These are phyloP conservation scores for Scomberomorus guttatus DNA, from an alignment of 2,797 vertebrate species.

Conservation along the genomic window DNA sequence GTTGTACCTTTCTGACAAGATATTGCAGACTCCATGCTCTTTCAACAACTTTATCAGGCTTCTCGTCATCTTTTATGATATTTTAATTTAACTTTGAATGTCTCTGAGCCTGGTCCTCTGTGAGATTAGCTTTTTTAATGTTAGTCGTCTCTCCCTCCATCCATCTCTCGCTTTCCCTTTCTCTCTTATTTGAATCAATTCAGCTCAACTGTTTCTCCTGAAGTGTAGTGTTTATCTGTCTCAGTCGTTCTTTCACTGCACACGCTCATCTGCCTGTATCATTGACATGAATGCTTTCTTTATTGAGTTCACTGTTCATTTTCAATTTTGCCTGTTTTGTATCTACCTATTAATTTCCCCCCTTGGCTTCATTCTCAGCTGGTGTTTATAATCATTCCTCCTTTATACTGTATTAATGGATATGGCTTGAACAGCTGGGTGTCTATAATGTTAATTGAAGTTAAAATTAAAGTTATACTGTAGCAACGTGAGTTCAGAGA, in stretches of 20 bases:
- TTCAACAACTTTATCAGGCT: background rate
- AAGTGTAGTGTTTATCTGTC: background rate
- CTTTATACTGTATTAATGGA: background rate
- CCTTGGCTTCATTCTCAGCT: background rate
- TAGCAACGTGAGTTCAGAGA: background rate
- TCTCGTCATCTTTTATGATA: background rate
- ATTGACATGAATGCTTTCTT: background rate
- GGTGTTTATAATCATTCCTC: background rate
- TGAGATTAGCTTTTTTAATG: background rate
- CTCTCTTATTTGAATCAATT: background rate
- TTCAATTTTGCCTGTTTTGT: background rate
- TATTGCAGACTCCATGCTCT: background rate
- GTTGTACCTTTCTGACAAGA: background rate
- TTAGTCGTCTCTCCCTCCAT: constrained; percentile 3
- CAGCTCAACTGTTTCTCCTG: background rate
- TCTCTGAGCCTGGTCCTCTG: constrained; percentile 14
- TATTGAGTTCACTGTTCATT: constrained; percentile 7
- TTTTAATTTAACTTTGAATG: background rate
- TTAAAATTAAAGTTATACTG: background rate
- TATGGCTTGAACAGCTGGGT: background rate
- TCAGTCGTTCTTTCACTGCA: constrained; percentile 13
- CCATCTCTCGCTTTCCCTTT: background rate
- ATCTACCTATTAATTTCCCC: background rate
- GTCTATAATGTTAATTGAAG: background rate
- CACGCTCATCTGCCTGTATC: background rate